Percentiles rank a stretch among this genome's conserved stretches.
Conservation (phyloP, 1,140 invertebrate species). For the Lepidotrigona ventralis region DNA sequence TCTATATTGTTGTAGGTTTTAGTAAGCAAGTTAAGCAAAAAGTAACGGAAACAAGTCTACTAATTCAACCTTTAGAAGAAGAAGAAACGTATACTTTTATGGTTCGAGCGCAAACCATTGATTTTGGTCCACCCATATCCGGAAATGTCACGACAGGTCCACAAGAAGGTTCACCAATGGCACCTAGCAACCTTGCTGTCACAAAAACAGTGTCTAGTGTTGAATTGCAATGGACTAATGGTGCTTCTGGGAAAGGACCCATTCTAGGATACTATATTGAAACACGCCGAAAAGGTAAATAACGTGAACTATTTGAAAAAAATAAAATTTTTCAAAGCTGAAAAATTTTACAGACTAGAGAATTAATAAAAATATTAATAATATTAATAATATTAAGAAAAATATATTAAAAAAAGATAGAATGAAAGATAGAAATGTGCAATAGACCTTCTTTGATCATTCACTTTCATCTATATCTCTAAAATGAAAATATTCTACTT, state of each 20-base stretch:
- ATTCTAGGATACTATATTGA: slow-evolving; percentile 97
- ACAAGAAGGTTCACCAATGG: slow-evolving; percentile 93
- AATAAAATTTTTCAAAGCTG: not conserved
- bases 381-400: not conserved
- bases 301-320: not conserved
- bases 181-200: slow-evolving; percentile 87
- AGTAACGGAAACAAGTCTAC: slow-evolving; percentile 88
- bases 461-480: not conserved
- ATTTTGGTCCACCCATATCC: slow-evolving; percentile 88
- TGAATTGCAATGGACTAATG: slow-evolving; percentile 93
- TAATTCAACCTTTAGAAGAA: slow-evolving; percentile 93
- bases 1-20: slow-evolving; percentile 82
- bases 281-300: slow-evolving; percentile 90
- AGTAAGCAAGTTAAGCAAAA: slow-evolving; percentile 97
- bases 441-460: not conserved
- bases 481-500: not conserved
- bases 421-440: not conserved
- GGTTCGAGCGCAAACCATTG: slow-evolving; percentile 93
- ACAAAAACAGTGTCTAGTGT: slow-evolving; percentile 91
- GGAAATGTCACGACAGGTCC: slow-evolving; percentile 96
- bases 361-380: not conserved
- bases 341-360: not conserved
- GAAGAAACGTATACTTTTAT: slow-evolving; percentile 95
- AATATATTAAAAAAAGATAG: not conserved
- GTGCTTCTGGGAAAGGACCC: slow-evolving; percentile 89